phyloP scores from a whole-genome alignment of 2,797 vertebrate species.

The Betta splendens region DNA sequence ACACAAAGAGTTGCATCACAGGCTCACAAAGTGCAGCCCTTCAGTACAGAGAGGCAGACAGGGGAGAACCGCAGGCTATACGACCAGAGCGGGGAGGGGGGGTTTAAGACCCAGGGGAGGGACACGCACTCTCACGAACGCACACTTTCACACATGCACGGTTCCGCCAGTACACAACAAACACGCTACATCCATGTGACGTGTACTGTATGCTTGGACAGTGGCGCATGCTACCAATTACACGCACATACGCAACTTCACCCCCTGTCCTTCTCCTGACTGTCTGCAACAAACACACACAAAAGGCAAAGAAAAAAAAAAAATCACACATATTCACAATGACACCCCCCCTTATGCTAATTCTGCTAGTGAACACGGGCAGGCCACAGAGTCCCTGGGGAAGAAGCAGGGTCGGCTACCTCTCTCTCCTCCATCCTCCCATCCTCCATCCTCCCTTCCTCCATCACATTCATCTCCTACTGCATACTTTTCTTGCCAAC shows the following conservation, averaged over 20 bases:
- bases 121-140: conserved; percentile 32
- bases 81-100: conserved; percentile 66
- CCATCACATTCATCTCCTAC: conserved; percentile 35
- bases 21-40: conserved; percentile 63
- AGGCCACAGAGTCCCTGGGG: conserved; percentile 81
- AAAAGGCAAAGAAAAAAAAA: conserved; percentile 30
- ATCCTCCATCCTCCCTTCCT: conserved; percentile 45
- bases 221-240: conserved; percentile 47
- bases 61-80: conserved; percentile 63
- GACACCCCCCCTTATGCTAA: conserved; percentile 78
- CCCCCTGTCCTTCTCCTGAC: conserved; percentile 37
- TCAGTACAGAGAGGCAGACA: conserved; percentile 62
- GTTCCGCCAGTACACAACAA: conserved; percentile 45
- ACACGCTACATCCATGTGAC: conserved; percentile 57
- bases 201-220: conserved; percentile 54
- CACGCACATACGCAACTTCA: conserved; percentile 49
- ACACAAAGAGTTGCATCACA: conserved; percentile 74
- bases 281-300: conserved; percentile 48
- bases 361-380: conserved; percentile 79
- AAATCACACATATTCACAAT: conserved; percentile 35
- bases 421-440: conserved; percentile 54
- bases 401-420: conserved; percentile 71
- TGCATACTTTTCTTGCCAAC: conserved; percentile 50
- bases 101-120: conserved; percentile 76
- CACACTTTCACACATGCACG: conserved; percentile 27